Evolutionary conservation across 1,140 invertebrate species (phyloP).

Genomic region (Phthorimaea operculella): DNA sequence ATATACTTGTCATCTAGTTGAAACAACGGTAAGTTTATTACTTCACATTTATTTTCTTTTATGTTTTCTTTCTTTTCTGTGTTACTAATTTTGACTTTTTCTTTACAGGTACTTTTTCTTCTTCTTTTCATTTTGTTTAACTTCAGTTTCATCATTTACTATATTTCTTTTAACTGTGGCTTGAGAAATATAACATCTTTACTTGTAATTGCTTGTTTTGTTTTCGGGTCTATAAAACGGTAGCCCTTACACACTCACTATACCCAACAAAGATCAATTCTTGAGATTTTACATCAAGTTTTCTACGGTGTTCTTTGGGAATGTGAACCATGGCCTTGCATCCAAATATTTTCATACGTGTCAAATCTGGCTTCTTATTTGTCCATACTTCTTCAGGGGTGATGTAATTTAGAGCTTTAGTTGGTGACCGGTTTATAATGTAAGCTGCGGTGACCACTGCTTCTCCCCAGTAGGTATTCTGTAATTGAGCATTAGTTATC

Average conservation of each 20-base stretch:
- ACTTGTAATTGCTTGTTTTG: constrained; percentile 13
- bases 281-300: constrained; percentile 31
- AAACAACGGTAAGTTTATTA: neutral
- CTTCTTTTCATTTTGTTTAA: neutral
- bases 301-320: constrained; percentile 34
- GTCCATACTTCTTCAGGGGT: constrained; percentile 34
- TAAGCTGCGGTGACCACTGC: constrained; percentile 7
- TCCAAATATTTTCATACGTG: constrained; percentile 52
- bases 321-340: constrained; percentile 40
- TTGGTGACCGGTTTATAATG: constrained; percentile 13
- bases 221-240: constrained; percentile 16
- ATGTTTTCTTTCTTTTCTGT: neutral
- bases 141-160: neutral
- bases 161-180: neutral
- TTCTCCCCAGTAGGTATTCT: constrained; percentile 8
- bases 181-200: constrained; percentile 19
- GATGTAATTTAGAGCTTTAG: constrained; percentile 3
- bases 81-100: neutral
- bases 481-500: constrained; percentile 15
- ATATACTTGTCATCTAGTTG: too few relatives aligned
- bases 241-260: constrained; percentile 28
- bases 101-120: neutral
- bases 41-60: neutral
- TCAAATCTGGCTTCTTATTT: constrained; percentile 25
- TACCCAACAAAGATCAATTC: constrained; percentile 36